These are phyloP conservation scores for Ctenosaura bakeri DNA, from an alignment of 2,797 vertebrate genomes.

Conservation along the genomic window DNA sequence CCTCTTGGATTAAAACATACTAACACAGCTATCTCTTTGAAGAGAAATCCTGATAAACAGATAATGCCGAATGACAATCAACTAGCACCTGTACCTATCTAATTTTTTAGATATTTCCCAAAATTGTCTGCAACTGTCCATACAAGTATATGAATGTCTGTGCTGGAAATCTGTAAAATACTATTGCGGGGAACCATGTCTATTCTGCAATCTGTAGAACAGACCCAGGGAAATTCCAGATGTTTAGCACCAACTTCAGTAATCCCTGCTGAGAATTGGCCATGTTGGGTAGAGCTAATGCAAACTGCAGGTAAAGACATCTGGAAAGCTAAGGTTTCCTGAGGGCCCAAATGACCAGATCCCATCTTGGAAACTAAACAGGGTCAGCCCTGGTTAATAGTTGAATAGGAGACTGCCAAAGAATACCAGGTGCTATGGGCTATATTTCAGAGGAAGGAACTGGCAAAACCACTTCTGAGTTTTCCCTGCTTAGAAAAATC, in stretches of 20 bases:
- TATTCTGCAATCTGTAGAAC: neutral
- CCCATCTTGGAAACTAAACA: too few relatives aligned
- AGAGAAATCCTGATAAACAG: neutral
- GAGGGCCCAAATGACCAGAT: too few relatives aligned
- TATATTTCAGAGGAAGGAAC: too few relatives aligned
- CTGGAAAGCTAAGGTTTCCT: neutral
- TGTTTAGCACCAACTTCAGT: neutral
- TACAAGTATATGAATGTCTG: neutral
- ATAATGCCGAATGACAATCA: neutral
- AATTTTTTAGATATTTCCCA: neutral
- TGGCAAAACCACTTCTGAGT: too few relatives aligned
- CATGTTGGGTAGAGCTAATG: neutral
- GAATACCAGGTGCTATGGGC: too few relatives aligned
- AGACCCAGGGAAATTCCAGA: neutral
- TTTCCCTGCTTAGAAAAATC: too few relatives aligned
- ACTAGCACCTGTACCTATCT: neutral
- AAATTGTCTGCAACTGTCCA: neutral
- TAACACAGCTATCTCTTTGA: too few relatives aligned
- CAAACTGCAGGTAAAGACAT: neutral
- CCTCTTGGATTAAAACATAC: too few relatives aligned
- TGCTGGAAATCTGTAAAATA: neutral
- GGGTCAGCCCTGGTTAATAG: too few relatives aligned
- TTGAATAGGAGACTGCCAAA: too few relatives aligned
- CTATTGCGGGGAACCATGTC: neutral
- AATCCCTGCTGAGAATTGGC: neutral